Percentiles rank a stretch among this genome's conserved stretches.
These are phyloP conservation scores for Vireo griseus DNA, from an alignment of 2,797 vertebrate species.

Conservation along the genomic window DNA sequence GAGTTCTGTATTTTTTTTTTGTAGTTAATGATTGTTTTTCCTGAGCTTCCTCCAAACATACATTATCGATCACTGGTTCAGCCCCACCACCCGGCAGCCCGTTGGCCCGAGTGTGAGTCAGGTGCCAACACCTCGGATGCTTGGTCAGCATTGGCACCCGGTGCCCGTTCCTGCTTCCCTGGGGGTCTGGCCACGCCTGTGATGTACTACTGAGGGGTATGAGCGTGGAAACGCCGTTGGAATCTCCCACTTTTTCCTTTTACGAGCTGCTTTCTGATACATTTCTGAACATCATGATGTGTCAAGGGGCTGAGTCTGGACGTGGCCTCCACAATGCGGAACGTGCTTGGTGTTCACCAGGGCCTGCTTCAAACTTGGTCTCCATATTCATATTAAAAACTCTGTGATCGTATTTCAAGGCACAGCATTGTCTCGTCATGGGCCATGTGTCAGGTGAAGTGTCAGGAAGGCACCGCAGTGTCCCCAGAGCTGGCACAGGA, in stretches of 20 bases:
- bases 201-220: accelerated
- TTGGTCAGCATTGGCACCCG: accelerated
- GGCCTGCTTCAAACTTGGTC: accelerated
- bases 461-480: accelerated
- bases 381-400: accelerated
- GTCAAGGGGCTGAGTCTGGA: too few species aligned
- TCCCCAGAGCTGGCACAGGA: neutral
- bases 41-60: neutral
- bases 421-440: accelerated
- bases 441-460: too few species aligned
- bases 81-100: accelerated
- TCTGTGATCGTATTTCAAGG: accelerated
- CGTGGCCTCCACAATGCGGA: accelerated
- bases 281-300: accelerated
- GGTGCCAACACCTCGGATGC: accelerated
- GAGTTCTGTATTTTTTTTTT: accelerated
- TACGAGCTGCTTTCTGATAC: neutral
- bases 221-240: accelerated
- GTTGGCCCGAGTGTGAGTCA: too few species aligned
- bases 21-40: neutral
- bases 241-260: neutral
- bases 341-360: accelerated
- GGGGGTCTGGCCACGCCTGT: accelerated
- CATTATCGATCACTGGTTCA: accelerated
- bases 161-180: neutral